phyloP scores from a whole-genome alignment of 23 tunicate genomes.

The Halocynthia aurantium region DNA sequence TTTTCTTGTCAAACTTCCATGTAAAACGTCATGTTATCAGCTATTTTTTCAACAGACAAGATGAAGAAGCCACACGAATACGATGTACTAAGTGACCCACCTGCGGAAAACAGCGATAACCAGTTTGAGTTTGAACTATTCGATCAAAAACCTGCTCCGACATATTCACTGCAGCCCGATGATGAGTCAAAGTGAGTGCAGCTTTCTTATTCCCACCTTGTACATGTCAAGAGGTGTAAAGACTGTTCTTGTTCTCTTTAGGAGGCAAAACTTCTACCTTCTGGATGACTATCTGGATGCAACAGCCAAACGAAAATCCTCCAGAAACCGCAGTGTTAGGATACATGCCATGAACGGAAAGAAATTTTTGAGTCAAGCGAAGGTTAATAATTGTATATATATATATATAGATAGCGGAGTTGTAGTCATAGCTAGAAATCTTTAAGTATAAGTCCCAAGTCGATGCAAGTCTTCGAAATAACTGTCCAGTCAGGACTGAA shows the following conservation, averaged over 20 bases:
- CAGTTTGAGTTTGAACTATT: constrained; percentile 56
- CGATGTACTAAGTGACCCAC: constrained; percentile 39
- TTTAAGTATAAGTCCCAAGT: no score
- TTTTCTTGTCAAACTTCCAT: no score
- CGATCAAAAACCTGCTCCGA: constrained; percentile 34
- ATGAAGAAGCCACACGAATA: constrained; percentile 10
- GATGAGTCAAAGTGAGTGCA: constrained; percentile 29
- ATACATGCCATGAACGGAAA: constrained; percentile 24
- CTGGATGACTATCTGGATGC: constrained; percentile 45
- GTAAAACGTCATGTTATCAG: no score
- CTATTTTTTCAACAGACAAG: no score
- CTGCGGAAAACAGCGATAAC: constrained; percentile 19
- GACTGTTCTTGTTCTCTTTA: constrained; percentile 11
- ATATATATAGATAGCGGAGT: no score
- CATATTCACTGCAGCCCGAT: constrained; percentile 49
- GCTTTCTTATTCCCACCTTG: not conserved
- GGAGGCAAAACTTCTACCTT: constrained; percentile 50
- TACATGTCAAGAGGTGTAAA: not conserved
- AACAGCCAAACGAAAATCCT: constrained; percentile 9
- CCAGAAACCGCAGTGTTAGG: constrained; percentile 31
- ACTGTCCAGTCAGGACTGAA: no score
- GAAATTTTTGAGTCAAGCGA: no score
- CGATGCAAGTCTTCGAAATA: no score
- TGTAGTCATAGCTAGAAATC: no score
- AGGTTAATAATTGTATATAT: no score